A percentile compares a stretch with the other conserved stretches of the same genome.
Evolutionary conservation across 2,797 vertebrate genomes (phyloP).

Genomic region (Paedocypris micromegethes): DNA sequence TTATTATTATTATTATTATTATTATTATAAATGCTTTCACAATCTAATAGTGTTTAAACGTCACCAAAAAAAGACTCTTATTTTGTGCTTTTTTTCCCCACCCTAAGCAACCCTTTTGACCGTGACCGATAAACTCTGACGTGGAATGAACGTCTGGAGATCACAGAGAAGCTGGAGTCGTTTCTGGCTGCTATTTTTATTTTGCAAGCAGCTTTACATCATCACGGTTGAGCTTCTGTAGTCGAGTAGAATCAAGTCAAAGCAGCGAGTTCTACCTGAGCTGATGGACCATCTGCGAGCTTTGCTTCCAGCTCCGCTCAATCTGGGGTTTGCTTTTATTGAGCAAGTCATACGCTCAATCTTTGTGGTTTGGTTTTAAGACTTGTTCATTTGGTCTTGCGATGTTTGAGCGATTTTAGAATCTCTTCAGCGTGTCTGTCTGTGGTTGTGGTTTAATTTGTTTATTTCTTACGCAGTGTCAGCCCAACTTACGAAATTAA

Average conservation of each 20-base stretch:
- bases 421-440: too few species aligned
- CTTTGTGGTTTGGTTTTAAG: too few species aligned
- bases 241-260: too few species aligned
- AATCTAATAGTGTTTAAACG: background rate
- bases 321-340: too few species aligned
- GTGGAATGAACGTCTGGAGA: conserved; percentile 23
- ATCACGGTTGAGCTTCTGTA: background rate
- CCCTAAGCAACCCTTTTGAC: conserved; percentile 11
- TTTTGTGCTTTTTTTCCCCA: conserved; percentile 9
- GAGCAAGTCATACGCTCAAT: too few species aligned
- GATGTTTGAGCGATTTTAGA: too few species aligned
- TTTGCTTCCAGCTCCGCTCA: background rate
- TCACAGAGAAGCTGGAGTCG: conserved; percentile 12
- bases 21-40: too few species aligned
- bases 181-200: conserved; percentile 23
- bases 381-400: too few species aligned
- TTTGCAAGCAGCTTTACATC: conserved; percentile 7
- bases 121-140: conserved; percentile 20
- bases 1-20: too few species aligned
- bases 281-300: conserved; percentile 5
- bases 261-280: conserved; percentile 3
- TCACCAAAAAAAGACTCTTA: background rate
- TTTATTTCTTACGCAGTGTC: too few species aligned
- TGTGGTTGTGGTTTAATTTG: too few species aligned
- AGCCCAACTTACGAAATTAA: too few species aligned